phyloP scores from a whole-genome alignment of 2,888 invertebrate species.

The Netelia fuscicornis region DNA sequence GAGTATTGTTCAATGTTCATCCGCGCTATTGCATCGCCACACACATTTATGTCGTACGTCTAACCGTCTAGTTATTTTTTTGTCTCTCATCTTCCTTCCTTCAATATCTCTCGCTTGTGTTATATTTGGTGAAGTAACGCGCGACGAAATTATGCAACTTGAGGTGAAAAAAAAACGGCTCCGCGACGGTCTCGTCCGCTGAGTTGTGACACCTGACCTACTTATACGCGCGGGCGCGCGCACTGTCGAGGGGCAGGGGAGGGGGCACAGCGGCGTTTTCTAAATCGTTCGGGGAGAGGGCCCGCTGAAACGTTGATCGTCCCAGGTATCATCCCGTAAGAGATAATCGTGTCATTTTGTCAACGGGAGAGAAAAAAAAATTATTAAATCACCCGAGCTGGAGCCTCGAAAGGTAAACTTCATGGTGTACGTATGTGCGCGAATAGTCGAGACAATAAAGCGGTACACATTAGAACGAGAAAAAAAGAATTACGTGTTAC shows the following conservation, averaged over 20 bases:
- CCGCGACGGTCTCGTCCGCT: slow-evolving; percentile 75
- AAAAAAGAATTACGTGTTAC: slow-evolving; percentile 59
- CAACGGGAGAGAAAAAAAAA: neutral
- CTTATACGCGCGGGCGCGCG: slow-evolving; percentile 70
- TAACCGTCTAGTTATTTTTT: slow-evolving; percentile 36
- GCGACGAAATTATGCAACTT: slow-evolving; percentile 81
- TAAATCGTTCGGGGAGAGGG: slow-evolving; percentile 40
- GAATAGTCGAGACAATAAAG: neutral
- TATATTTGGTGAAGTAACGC: slow-evolving; percentile 79
- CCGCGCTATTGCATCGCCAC: slow-evolving; percentile 76
- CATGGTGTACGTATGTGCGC: slow-evolving; percentile 3
- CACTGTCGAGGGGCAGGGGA: slow-evolving; percentile 26
- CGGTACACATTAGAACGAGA: neutral
- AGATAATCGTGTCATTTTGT: neutral
- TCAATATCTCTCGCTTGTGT: slow-evolving; percentile 53
- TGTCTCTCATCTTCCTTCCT: neutral
- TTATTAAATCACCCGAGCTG: no score
- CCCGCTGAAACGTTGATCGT: slow-evolving; percentile 12
- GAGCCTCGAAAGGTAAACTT: neutral
- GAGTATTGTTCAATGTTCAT: slow-evolving; percentile 78
- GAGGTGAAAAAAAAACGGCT: slow-evolving; percentile 76
- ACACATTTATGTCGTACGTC: slow-evolving; percentile 61
- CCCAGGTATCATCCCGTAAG: slow-evolving; percentile 2
- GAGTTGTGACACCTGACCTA: slow-evolving; percentile 82
- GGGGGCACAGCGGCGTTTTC: slow-evolving; percentile 47